Percentiles rank a stretch among this genome's conserved stretches.
phyloP scores from a whole-genome alignment of 1,140 invertebrate species.

The Apis mellifera region Amel_HAv3.1 CM009937.2:1720501-1721000 shows the following conservation, averaged over 20 bases:
- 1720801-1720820: conserved; percentile 75
- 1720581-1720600: conserved; percentile 76
- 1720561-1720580: conserved; percentile 76
- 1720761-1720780: conserved; percentile 75
- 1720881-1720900: not conserved
- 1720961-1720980: conserved; percentile 75
- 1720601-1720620: conserved; percentile 77
- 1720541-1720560: conserved; percentile 57
- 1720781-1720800: conserved; percentile 76
- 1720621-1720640: conserved; percentile 80
- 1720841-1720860: conserved; percentile 59
- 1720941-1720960: conserved; percentile 72
- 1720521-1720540: conserved; percentile 22
- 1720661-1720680: conserved; percentile 25
- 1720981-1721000: conserved; percentile 81
- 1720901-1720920: not conserved
- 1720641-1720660: conserved; percentile 71
- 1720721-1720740: conserved; percentile 69
- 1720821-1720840: conserved; percentile 70
- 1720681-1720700: not conserved
- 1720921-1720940: conserved; percentile 67
- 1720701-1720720: conserved; percentile 74
- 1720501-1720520: conserved; percentile 28
- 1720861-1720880: too few species aligned
- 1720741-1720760: conserved; percentile 73